A percentile compares a stretch with the other conserved stretches of the same genome.
Conservation (phyloP, 1,140 invertebrate species). For the Rhynchophorus ferrugineus region DNA sequence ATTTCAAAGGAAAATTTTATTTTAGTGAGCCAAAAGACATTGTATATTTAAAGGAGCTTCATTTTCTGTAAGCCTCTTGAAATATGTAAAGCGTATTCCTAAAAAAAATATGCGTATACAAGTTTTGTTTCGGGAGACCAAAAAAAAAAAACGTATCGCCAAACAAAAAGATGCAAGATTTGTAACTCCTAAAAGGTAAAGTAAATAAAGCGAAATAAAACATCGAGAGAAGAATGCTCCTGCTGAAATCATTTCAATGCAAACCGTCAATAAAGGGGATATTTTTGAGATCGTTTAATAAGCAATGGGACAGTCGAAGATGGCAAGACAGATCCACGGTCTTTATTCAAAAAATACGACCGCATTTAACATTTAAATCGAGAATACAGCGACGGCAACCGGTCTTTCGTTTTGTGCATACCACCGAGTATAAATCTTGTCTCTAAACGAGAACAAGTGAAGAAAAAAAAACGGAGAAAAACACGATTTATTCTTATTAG, state of each 20-base stretch:
- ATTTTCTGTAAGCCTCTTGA: too few relatives aligned
- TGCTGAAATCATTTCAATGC: neutral
- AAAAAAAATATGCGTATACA: too few relatives aligned
- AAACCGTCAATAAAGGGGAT: neutral
- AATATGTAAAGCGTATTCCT: too few relatives aligned
- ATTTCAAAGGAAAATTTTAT: too few relatives aligned
- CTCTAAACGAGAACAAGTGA: neutral
- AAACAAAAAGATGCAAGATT: too few relatives aligned
- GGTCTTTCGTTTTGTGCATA: slow-evolving; percentile 1
- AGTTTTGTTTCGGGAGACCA: too few relatives aligned
- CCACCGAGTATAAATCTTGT: neutral
- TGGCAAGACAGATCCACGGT: neutral
- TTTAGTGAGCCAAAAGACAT: too few relatives aligned
- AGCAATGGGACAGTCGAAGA: neutral
- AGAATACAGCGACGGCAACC: neutral
- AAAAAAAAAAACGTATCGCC: too few relatives aligned
- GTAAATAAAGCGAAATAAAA: neutral
- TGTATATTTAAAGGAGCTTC: too few relatives aligned
- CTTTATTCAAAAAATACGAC: neutral
- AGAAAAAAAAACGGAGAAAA: neutral
- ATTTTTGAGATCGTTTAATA: neutral
- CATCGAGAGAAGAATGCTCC: neutral
- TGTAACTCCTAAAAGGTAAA: neutral
- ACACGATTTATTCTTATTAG: neutral
- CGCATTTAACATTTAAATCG: slow-evolving; percentile 1